Percentiles rank a stretch among this genome's conserved stretches.
Conservation (phyloP, 30 jellyfish, hydroid and myxozoan species). For the Aurelia sp. region DNA sequence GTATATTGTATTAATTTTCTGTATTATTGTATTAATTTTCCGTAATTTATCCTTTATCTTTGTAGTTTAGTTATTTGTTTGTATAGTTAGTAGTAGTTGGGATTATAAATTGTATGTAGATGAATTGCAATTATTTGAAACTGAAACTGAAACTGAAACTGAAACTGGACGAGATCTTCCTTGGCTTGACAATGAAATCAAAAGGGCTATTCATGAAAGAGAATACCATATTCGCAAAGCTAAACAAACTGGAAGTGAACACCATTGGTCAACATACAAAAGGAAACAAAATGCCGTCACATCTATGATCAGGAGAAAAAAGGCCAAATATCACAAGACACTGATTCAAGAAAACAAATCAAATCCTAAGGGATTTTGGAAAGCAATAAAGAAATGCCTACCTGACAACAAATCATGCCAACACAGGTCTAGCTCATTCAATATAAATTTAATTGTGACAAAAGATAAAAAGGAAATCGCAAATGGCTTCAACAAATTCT, state of each 20-base stretch:
- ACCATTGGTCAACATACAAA: conserved; percentile 68
- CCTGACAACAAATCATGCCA: conserved; percentile 53
- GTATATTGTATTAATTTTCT: too few species aligned
- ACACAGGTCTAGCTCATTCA: conserved; percentile 56
- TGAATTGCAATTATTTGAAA: too few species aligned
- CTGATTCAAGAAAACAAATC: conserved; percentile 55
- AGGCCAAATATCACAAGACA: conserved; percentile 44
- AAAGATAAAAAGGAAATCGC: conserved; percentile 5
- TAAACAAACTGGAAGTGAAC: conserved; percentile 56
- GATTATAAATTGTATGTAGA: too few species aligned
- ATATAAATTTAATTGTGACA: conserved; percentile 39
- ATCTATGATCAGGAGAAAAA: conserved; percentile 33
- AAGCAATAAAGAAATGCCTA: conserved; percentile 51
- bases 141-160: too few species aligned
- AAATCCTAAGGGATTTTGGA: conserved; percentile 71
- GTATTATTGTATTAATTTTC: too few species aligned
- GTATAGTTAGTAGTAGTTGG: too few species aligned
- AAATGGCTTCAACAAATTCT: conserved; percentile 26
- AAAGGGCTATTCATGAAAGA: conserved; percentile 32
- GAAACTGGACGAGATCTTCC: too few species aligned
- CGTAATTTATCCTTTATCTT: too few species aligned
- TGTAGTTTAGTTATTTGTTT: too few species aligned
- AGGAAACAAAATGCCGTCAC: conserved; percentile 62
- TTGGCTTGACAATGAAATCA: conserved; percentile 64
- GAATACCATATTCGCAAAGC: conserved; percentile 61